These are phyloP conservation scores for Drosophila nigrodunni DNA, from an alignment of 1,140 invertebrate species.

Conservation along the genomic window DNA sequence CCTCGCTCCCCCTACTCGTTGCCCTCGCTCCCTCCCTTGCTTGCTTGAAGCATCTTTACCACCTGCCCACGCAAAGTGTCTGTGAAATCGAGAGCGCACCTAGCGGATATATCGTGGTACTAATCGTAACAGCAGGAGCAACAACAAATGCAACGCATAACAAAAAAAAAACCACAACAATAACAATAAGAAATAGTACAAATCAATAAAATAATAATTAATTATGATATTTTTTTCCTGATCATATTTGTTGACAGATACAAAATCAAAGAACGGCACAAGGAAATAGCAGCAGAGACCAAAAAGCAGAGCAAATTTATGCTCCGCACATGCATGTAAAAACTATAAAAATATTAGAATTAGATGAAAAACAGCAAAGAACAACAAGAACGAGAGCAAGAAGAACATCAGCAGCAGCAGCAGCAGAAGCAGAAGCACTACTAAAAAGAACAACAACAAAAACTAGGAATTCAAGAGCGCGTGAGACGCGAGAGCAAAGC, in stretches of 20 bases:
- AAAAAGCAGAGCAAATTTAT: constrained; percentile 31
- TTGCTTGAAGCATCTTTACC: not conserved
- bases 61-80: constrained; percentile 31
- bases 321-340: constrained; percentile 49
- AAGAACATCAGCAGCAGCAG: constrained; percentile 7
- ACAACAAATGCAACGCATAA: constrained; percentile 19
- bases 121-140: constrained; percentile 2
- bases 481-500: constrained; percentile 42
- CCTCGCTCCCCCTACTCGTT: not conserved
- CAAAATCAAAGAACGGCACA: constrained; percentile 44
- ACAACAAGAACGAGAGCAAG: constrained; percentile 17
- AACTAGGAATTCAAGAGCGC: constrained; percentile 39
- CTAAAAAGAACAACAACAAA: constrained; percentile 27
- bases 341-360: constrained; percentile 38
- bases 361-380: constrained; percentile 15
- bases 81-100: constrained; percentile 18
- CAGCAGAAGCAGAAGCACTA: constrained; percentile 2
- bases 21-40: not conserved
- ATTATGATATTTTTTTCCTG: constrained; percentile 7
- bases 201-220: constrained; percentile 8
- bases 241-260: constrained; percentile 27
- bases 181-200: constrained; percentile 7
- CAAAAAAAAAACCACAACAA: constrained; percentile 8
- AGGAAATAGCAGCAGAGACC: constrained; percentile 26
- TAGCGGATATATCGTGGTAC: constrained; percentile 16